These are phyloP conservation scores for Subacronicta megacephala DNA, from an alignment of 2,888 invertebrate genomes.

Conservation along the genomic window DNA sequence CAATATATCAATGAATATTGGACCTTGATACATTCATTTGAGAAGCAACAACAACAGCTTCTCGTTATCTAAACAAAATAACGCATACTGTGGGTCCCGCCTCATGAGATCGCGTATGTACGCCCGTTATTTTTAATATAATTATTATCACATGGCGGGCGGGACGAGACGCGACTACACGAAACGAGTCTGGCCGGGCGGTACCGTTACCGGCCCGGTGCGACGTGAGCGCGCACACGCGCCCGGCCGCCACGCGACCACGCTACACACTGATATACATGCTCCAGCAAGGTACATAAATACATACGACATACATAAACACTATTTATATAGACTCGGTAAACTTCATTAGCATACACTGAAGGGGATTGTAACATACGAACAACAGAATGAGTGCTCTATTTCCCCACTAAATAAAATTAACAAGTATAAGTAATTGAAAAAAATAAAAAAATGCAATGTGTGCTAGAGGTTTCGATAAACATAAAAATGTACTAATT, in stretches of 20 bases:
- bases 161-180: conserved; percentile 55
- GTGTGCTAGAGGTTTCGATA: conserved; percentile 63
- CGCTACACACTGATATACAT: conserved; percentile 55
- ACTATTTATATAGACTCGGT: conserved; percentile 73
- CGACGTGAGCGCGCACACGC: conserved; percentile 22
- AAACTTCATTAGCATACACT: conserved; percentile 71
- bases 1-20: conserved; percentile 72
- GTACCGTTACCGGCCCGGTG: conserved; percentile 27
- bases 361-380: conserved; percentile 67
- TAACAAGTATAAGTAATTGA: conserved; percentile 70
- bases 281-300: conserved; percentile 63
- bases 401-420: conserved; percentile 70
- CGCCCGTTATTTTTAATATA: conserved; percentile 50
- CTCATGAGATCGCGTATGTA: conserved; percentile 55
- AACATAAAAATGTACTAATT: conserved; percentile 55
- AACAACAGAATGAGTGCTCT: conserved; percentile 69
- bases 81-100: conserved; percentile 52
- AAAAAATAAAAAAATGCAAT: conserved; percentile 66
- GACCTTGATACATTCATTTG: conserved; percentile 71
- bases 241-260: conserved; percentile 55
- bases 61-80: conserved; percentile 63
- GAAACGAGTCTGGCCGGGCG: conserved; percentile 41
- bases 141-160: conserved; percentile 53
- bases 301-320: conserved; percentile 71
- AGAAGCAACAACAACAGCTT: conserved; percentile 81